Conservation (phyloP, 2,888 invertebrate species). For the Iselma pallidipennis region DNA sequence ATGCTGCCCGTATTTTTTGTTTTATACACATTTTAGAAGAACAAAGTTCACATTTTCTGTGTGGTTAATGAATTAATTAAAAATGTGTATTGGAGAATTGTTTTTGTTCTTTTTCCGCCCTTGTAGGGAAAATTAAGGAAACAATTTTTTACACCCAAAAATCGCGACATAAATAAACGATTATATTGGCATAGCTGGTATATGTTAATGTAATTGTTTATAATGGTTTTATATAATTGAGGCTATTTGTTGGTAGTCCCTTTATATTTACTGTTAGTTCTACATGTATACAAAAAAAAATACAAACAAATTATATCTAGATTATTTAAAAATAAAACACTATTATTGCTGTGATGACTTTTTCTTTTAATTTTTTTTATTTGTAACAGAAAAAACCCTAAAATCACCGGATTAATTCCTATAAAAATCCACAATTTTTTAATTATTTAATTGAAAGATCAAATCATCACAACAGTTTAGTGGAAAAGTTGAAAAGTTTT, state of each 20-base stretch:
- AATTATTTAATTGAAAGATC: background rate
- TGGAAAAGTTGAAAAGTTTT: background rate
- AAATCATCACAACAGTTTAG: background rate
- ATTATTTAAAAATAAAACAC: slow-evolving; percentile 35
- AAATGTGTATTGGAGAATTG: slow-evolving; percentile 23
- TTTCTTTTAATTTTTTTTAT: slow-evolving; percentile 12
- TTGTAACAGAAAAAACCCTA: no score
- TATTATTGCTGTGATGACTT: slow-evolving; percentile 37
- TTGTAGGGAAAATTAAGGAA: no score
- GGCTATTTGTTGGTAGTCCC: slow-evolving; percentile 11
- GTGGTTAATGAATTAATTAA: slow-evolving; percentile 6
- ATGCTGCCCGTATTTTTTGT: background rate
- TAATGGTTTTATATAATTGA: slow-evolving; percentile 29
- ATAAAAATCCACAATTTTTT: background rate
- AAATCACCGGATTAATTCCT: background rate
- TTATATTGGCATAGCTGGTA: slow-evolving; percentile 31
- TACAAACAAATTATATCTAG: slow-evolving; percentile 33
- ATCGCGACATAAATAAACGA: slow-evolving; percentile 29
- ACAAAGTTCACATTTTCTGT: slow-evolving; percentile 21
- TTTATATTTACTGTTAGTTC: slow-evolving; percentile 33
- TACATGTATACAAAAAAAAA: slow-evolving; percentile 34
- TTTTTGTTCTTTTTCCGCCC: slow-evolving; percentile 10
- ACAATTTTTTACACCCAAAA: no score
- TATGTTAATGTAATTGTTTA: slow-evolving; percentile 30
- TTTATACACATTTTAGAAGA: slow-evolving; percentile 13